Base-by-base conservation (phyloP, 2,797 vertebrate species). In the Pempheris klunzingeri region DNA sequence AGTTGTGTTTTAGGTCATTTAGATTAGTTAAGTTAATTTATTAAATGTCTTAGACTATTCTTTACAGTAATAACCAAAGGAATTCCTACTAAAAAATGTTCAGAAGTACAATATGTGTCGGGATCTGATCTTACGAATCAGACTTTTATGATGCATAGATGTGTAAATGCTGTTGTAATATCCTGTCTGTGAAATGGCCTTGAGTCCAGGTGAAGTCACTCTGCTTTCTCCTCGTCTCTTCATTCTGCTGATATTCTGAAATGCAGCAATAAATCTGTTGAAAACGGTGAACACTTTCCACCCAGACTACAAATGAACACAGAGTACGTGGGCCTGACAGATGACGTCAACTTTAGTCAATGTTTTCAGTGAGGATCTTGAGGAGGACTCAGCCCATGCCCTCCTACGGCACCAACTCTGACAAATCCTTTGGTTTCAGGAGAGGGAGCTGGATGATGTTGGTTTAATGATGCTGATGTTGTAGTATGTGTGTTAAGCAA, bases 261-360 rank as follows among this genome's bases (percentile, higher is more conserved):
- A 11, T 65, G 50, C 55, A 54, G 76, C 24, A 66, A 26, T 80
- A 74, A 66, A 77, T 76, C 68, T 59, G 7, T 11, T 57, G 44
- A 57, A 79, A 77, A 50, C 50, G 64, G 12, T 11, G 8, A 3
- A 13, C 15, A 28, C 24, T 32, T 26, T 13, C 11, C 38, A 18
- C 18, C 44, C 50, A 24, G 72, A 69, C 39, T 67, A 46, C 63
- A 70, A 76, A 83, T 53, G 50, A 53, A 43, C 8, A 22, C 30
- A 39, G 34, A 39, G 44, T 58, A 34, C 28, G 12, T 8, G 18
- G 8, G 20, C 15, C 36, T 68, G 64, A 52, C 50, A 53, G 24
- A 83, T 59, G 65, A 77, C 43, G 50, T 66, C 32, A 64, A 14
- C 52, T 68, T 68, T n/a, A 72, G 36, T 74, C 34, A 12, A 1